Evolutionary conservation across 2,797 vertebrate species (phyloP).

Genomic region (Danio choprae): DNA sequence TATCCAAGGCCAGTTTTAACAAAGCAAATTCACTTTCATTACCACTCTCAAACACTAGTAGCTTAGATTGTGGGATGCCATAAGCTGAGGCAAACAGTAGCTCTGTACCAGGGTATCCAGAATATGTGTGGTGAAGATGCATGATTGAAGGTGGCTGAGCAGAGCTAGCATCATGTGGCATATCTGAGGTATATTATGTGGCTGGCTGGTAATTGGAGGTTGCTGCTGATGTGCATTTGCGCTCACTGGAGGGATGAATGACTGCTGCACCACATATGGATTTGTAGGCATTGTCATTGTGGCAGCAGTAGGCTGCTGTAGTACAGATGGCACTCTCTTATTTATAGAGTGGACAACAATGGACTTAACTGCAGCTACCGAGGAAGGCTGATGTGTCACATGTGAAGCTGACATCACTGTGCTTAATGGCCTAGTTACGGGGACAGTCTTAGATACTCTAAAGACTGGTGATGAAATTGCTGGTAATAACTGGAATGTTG

Average conservation of each 20-base stretch:
- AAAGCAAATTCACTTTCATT: conserved; percentile 16
- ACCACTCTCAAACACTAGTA: conserved; percentile 20
- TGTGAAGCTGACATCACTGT: neutral
- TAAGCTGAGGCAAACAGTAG: conserved; percentile 1
- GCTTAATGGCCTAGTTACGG: no score
- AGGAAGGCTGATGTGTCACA: neutral
- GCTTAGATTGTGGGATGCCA: neutral
- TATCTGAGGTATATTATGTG: no score
- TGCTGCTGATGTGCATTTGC: neutral
- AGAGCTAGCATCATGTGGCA: no score
- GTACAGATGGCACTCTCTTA: neutral
- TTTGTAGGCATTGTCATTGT: no score
- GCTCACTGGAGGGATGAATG: neutral
- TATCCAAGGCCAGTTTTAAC: conserved; percentile 16
- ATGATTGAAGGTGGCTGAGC: no score
- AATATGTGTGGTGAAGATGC: no score
- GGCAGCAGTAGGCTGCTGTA: neutral
- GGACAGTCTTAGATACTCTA: neutral
- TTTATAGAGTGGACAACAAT: neutral
- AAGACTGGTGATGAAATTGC: neutral
- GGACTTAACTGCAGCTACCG: neutral
- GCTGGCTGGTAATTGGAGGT: no score
- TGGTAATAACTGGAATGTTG: neutral
- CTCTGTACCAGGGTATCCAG: neutral
- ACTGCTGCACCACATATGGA: neutral